Base-by-base conservation (phyloP, 2,113 vertebrate species). In the Varanus salvator region DNA sequence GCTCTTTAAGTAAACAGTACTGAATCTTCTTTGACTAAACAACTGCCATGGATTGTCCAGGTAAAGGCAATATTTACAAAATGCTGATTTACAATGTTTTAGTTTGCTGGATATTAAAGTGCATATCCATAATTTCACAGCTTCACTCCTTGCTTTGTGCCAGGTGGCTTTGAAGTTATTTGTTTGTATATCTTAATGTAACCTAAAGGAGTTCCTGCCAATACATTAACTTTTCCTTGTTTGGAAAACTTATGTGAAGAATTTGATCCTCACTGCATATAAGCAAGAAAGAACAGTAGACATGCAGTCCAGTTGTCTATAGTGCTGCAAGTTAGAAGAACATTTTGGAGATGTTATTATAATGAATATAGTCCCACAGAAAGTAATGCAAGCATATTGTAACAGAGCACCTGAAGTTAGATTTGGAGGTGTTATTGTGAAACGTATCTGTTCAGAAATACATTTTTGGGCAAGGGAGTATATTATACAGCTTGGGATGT, bases 31-130 rank as follows among this genome's bases (percentile, higher is more conserved):
- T 87, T 60, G 5, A 21, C 31, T 14, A 31, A 29, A 44, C 71
- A 71, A 38, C 48, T 89, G 68, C 50, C 71, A 88, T 95, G 94
- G 91, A 93, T 66, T 92, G 84, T 69, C 89, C 87, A 95, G 93
- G 95, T 95, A 94, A 94, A 94, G 86, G 77, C 72, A 91, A 88
- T 71, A 86, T 54, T 89, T 84, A 77, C 48, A 89, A 52, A 21
- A 23, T 78, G n/a, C 31, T 21, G 74, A 77, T 77, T 84, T 77
- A 74, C n/a, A 17, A 27, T 71, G 23, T 88, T 71, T 88, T 88
- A 72, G 50, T 78, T 89, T 83, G 14, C 15, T 84, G 23, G 82
- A 54, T 34, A 72, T 19, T 52, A n/a, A 74, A 82, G 50, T 8
- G 9, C 50, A 86, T 86, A 48, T 57, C 23, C 27, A 44, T 82